These are phyloP conservation scores for Cyprinodon brontotheroides DNA, from an alignment of 2,113 vertebrate genomes.

Conservation along the genomic window DNA sequence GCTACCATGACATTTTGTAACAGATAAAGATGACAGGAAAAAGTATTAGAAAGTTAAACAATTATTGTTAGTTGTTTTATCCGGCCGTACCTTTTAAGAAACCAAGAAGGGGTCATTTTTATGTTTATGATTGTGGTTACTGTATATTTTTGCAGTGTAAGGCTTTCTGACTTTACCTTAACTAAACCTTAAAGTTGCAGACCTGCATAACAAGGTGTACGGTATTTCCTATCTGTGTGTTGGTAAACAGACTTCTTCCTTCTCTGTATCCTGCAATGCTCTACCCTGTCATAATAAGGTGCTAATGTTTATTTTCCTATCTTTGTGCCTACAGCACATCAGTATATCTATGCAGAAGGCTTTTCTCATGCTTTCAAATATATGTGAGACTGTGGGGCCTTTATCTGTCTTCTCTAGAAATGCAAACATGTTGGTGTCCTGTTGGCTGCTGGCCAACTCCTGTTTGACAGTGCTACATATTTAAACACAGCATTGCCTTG, in stretches of 20 bases:
- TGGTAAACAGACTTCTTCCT: conserved; percentile 13
- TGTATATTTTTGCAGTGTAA: conserved; percentile 6
- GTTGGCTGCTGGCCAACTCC: conserved; percentile 53
- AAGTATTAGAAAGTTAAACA: neutral
- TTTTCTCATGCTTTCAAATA: neutral
- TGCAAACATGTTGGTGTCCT: conserved; percentile 63
- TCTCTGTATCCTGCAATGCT: neutral
- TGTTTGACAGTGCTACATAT: conserved; percentile 18
- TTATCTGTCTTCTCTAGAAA: conserved; percentile 54
- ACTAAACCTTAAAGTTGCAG: conserved; percentile 40
- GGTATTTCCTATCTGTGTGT: conserved; percentile 13
- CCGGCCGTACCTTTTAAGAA: neutral
- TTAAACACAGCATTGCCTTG: conserved; percentile 10
- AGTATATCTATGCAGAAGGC: conserved; percentile 32
- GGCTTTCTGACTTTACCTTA: conserved; percentile 23
- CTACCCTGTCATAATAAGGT: neutral
- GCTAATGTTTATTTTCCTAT: conserved; percentile 33
- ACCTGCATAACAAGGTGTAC: conserved; percentile 22
- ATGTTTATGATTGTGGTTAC: conserved; percentile 6
- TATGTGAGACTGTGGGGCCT: conserved; percentile 9
- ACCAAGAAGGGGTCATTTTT: neutral
- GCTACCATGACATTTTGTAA: neutral
- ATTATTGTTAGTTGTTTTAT: neutral
- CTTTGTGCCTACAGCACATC: conserved; percentile 22
- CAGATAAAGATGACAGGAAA: neutral